Base-by-base conservation (phyloP, 2,113 vertebrate genomes). In the Scolopax mira region DNA sequence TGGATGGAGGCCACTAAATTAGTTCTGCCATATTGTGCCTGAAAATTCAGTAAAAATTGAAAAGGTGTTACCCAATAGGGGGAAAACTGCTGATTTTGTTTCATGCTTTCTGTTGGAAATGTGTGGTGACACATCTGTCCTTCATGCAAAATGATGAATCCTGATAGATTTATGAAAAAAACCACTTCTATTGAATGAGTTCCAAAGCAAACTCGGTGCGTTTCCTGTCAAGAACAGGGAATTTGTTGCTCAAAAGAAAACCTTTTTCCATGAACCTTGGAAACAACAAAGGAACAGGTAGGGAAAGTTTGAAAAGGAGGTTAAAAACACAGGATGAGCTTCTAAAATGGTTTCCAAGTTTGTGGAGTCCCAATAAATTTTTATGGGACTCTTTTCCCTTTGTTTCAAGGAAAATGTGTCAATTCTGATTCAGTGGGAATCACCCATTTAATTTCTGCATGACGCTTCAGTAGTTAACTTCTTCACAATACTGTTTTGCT, bases 121-220 rank as follows among this genome's bases (percentile, higher is more conserved):
- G 3, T 0, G 8, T 51, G 22, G 28, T 3, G 74, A 27, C 48
- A 27, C 11, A 10, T 54, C 66, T 5, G 25, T 41, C 11, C 13
- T 87, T 86, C 17, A 48, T 33, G 61, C 13, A 44, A 86, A 66
- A 70, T 66, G 22, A 5, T 62, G 77, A 65, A 61, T 35, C 28
- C 35, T 57, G 37, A 49, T 30, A 77, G 30, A 44, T 66, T 52
- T 37, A 44, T 57, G n/a, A 41, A 70, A 88, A 83, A 62, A 6
- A 1, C 2, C 3, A 42, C 25, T 66, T 41, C n/a, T 65, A 1
- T 25, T 57, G 54, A 51, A 57, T 10, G 24, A 79, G 30, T 52
- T 85, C 30, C 27, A 49, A 72, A 2, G 8, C 17, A 44, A 7
- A 39, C 2, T 5, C 7, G 24, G 3, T 15, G 7, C 1, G 4